A percentile compares a stretch with the other conserved stretches of the same genome.
These are phyloP conservation scores for Propithecus coquereli DNA, from an alignment of 2,113 vertebrate genomes.

Conservation along the genomic window DNA sequence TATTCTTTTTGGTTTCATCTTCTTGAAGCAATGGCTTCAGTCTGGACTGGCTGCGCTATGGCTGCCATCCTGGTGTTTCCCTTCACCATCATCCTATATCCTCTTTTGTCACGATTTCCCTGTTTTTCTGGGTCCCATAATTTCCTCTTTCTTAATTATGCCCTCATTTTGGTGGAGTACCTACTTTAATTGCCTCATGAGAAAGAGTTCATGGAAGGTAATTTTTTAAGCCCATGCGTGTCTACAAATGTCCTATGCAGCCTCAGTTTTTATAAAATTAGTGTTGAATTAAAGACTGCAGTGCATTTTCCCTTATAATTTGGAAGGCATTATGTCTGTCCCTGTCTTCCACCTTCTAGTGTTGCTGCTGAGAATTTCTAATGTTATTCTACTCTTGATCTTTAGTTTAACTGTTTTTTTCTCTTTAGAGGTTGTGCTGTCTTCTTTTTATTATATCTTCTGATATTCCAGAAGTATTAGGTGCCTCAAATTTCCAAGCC, in stretches of 20 bases:
- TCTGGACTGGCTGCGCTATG: neutral
- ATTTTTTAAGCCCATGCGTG: neutral
- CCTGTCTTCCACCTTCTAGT: neutral
- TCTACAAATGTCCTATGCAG: neutral
- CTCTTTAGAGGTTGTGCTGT: neutral
- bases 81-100: accelerated
- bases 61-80: neutral
- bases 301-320: neutral
- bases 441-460: neutral
- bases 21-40: neutral
- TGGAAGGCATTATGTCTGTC: neutral
- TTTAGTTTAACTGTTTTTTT: neutral
- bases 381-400: neutral
- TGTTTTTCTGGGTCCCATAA: neutral
- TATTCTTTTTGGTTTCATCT: neutral
- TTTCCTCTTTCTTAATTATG: neutral
- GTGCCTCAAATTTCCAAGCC: neutral
- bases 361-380: neutral
- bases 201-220: neutral
- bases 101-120: neutral
- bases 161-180: neutral
- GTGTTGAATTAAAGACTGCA: neutral
- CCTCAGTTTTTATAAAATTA: neutral
- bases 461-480: neutral
- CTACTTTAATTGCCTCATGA: neutral